A percentile compares a stretch with the other conserved stretches of the same genome.
phyloP scores from a whole-genome alignment of 1,140 invertebrate genomes.

The Archivesica marissinica region DNA sequence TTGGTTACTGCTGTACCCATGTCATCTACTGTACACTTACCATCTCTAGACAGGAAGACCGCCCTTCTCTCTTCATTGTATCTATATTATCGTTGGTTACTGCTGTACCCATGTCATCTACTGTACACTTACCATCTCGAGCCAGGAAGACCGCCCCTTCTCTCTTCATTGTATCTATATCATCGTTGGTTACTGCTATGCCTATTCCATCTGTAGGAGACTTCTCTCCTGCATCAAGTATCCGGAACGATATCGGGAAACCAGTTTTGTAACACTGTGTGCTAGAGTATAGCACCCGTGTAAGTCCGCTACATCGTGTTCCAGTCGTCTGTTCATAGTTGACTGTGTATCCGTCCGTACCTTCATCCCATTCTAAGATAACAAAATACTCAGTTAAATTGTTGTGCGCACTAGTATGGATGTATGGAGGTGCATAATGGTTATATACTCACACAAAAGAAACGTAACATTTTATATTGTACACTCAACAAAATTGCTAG shows the following conservation, averaged over 20 bases:
- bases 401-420: too few relatives aligned
- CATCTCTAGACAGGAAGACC: too few relatives aligned
- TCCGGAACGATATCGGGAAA: slow-evolving; percentile 73
- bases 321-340: slow-evolving; percentile 80
- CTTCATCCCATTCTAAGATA: slow-evolving; percentile 76
- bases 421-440: too few relatives aligned
- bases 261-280: slow-evolving; percentile 69
- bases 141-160: slow-evolving; percentile 76
- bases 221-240: slow-evolving; percentile 77
- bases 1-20: slow-evolving; percentile 71
- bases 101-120: too few relatives aligned
- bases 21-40: slow-evolving; percentile 74
- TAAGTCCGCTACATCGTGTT: slow-evolving; percentile 68
- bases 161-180: slow-evolving; percentile 69
- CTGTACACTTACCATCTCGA: slow-evolving; percentile 56
- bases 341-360: slow-evolving; percentile 71
- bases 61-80: too few relatives aligned
- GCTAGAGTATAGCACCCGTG: slow-evolving; percentile 75
- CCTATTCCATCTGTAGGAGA: slow-evolving; percentile 77
- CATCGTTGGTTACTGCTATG: slow-evolving; percentile 68
- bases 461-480: too few relatives aligned
- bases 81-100: too few relatives aligned
- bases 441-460: too few relatives aligned
- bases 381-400: too few relatives aligned
- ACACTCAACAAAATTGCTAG: too few relatives aligned